Percentiles rank a stretch among this genome's conserved stretches.
phyloP scores from a whole-genome alignment of 2,113 vertebrate species.

The Chrysochloris asiatica region DNA sequence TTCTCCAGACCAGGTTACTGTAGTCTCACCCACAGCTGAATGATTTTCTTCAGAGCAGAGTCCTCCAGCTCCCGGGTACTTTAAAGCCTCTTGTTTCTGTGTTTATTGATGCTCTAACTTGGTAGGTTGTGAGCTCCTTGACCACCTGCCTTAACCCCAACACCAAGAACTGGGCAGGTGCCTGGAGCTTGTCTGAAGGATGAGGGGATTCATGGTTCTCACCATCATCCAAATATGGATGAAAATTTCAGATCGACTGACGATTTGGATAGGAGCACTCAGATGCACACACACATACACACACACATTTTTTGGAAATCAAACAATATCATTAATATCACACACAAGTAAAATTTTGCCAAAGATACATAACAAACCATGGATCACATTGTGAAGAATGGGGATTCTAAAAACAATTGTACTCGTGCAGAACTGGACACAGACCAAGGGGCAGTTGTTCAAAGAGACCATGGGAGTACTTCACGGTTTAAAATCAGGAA shows the following conservation, averaged over 20 bases:
- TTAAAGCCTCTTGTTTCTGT: neutral
- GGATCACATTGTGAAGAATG: too few relatives aligned
- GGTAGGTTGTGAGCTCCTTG: too few relatives aligned
- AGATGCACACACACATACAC: too few relatives aligned
- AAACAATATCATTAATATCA: too few relatives aligned
- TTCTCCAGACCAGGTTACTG: neutral
- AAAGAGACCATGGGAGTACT: too few relatives aligned
- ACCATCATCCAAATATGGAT: neutral
- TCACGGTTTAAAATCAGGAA: too few relatives aligned
- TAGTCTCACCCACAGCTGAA: neutral
- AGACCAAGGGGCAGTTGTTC: too few relatives aligned
- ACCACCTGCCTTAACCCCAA: too few relatives aligned
- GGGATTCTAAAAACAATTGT: too few relatives aligned
- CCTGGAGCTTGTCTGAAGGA: neutral
- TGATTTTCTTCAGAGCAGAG: fast-evolving
- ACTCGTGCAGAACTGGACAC: too few relatives aligned
- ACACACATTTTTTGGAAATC: neutral
- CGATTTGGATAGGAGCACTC: neutral
- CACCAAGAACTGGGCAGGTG: neutral
- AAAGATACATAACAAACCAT: too few relatives aligned
- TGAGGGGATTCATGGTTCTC: neutral
- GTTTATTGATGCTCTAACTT: neutral
- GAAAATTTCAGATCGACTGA: neutral
- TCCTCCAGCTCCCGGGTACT: neutral
- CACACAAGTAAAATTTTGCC: too few relatives aligned